Base-by-base conservation (phyloP, 2,888 invertebrate species). In the Blastobasis adustella region DNA sequence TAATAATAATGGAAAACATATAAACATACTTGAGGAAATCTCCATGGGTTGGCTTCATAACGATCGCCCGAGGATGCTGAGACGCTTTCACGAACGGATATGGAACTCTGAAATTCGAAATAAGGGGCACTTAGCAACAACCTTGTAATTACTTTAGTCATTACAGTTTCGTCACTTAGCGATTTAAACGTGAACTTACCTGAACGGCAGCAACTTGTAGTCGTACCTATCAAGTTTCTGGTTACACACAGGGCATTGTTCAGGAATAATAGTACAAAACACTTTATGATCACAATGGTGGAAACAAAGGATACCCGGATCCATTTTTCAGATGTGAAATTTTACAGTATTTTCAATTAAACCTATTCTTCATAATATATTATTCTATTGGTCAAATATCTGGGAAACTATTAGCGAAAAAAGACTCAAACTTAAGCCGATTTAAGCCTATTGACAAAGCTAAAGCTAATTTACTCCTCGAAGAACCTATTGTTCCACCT, bases 261-360 rank as follows among this genome's bases (percentile, higher is more conserved):
- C 90, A 47, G 96, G 96, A 69, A 97, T 89, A 61, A 89, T 83
- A 69, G 94, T 93, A 76, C 96, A 96, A 85, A 96, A 96, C 63
- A 96, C 92, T 86, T 93, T 93, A 58, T 93, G 90, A 53, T 91
- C 92, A 79, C 97, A 97, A 83, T 97, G 97, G 89, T 96, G 95
- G 84, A 96, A 96, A 89, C 97, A 97, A 77, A 96, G 91, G 75
- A 97, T 94, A 69, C 94, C 94, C 66, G 94, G 93, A 90, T 95
- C 94, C 90, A 91, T 91, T 72, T 76, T 79, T 61, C 38, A 57
- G 59, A 66, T 59, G 50, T 58, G 55, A 58, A 69, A 58, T 74
- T 56, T 58, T 49, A 55, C 54, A 45, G 55, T 66, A 64, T 73
- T 66, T 66, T 80, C 69, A 76, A 78, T 79, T 55, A 71, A 78